These are phyloP conservation scores for Andrena marginata DNA, from an alignment of 2,888 invertebrate species.

Conservation along the genomic window DNA sequence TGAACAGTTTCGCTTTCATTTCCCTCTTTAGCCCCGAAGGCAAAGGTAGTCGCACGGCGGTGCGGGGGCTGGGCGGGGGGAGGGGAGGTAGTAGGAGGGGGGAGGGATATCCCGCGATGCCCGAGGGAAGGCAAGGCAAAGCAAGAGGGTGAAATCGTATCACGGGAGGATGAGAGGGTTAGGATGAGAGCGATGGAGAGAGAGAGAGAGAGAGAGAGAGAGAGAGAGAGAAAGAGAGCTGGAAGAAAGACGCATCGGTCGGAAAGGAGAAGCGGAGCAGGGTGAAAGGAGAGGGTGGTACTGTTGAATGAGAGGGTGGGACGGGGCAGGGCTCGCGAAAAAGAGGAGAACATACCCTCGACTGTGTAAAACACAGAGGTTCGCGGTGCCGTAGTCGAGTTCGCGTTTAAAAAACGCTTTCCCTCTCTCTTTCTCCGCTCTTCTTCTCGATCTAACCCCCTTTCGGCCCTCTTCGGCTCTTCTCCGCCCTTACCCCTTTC, in stretches of 20 bases:
- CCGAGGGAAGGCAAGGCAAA: conserved; percentile 65
- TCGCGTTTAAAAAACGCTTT: conserved; percentile 71
- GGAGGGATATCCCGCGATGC: conserved; percentile 47
- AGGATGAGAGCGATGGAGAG: conserved; percentile 6
- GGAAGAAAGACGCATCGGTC: conserved; percentile 48
- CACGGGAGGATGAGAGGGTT: conserved; percentile 53
- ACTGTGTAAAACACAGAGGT: conserved; percentile 76
- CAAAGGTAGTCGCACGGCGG: conserved; percentile 71
- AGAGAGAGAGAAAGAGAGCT: conserved; percentile 42
- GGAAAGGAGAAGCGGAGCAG: conserved; percentile 41
- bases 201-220: conserved; percentile 40
- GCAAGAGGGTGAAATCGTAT: conserved; percentile 62
- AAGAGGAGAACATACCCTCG: conserved; percentile 76
- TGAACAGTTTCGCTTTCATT: conserved; percentile 85
- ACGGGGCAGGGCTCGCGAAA: conserved; percentile 68
- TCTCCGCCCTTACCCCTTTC: conserved; percentile 28
- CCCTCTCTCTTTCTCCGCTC: conserved; percentile 4
- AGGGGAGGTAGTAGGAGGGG: conserved; percentile 25
- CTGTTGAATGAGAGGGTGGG: conserved; percentile 65
- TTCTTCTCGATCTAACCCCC: neutral
- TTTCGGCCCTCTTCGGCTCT: conserved; percentile 45
- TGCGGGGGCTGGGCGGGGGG: conserved; percentile 49
- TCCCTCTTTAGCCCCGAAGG: conserved; percentile 80
- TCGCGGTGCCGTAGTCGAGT: conserved; percentile 72
- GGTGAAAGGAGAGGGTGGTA: conserved; percentile 59